A percentile compares a stretch with the other conserved stretches of the same genome.
Evolutionary conservation across 2,888 invertebrate species (phyloP).

Genomic region (Platynereis dumerilii): DNA sequence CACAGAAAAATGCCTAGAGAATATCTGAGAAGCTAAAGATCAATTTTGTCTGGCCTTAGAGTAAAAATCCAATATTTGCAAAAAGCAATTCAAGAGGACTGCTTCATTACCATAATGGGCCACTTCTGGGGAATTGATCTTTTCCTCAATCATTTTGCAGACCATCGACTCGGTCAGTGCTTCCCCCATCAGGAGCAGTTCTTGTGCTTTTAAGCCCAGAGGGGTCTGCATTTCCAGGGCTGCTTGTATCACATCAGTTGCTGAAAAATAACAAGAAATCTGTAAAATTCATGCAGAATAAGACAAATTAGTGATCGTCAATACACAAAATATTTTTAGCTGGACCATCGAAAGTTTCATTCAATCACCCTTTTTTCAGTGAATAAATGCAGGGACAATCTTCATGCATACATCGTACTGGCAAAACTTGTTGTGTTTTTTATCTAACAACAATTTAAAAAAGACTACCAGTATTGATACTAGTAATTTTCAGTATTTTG

Average conservation of each 20-base stretch:
- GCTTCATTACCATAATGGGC: constrained; percentile 59
- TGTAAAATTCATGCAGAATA: background rate
- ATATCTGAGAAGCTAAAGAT: too few relatives aligned
- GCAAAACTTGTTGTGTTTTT: too few relatives aligned
- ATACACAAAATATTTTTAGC: constrained; percentile 10
- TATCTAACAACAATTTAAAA: too few relatives aligned
- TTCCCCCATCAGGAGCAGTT: constrained; percentile 58
- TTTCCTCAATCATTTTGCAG: constrained; percentile 58
- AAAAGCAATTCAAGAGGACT: too few relatives aligned
- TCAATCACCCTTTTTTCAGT: too few relatives aligned
- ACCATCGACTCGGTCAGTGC: constrained; percentile 60
- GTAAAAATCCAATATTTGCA: too few relatives aligned
- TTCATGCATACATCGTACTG: too few relatives aligned
- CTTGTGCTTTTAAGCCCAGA: constrained; percentile 52
- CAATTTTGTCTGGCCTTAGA: too few relatives aligned
- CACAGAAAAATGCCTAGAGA: too few relatives aligned
- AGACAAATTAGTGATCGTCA: background rate
- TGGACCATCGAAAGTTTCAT: constrained; percentile 7
- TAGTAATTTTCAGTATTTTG: too few relatives aligned
- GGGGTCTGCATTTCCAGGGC: constrained; percentile 59
- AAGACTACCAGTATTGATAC: too few relatives aligned
- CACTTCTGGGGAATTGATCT: constrained; percentile 62
- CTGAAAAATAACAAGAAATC: constrained; percentile 40
- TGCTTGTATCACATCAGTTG: constrained; percentile 55
- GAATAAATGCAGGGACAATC: too few relatives aligned